A percentile compares a stretch with the other conserved stretches of the same genome.
These are phyloP conservation scores for Alethe diademata DNA, from an alignment of 2,113 vertebrate species.

Conservation along the genomic window DNA sequence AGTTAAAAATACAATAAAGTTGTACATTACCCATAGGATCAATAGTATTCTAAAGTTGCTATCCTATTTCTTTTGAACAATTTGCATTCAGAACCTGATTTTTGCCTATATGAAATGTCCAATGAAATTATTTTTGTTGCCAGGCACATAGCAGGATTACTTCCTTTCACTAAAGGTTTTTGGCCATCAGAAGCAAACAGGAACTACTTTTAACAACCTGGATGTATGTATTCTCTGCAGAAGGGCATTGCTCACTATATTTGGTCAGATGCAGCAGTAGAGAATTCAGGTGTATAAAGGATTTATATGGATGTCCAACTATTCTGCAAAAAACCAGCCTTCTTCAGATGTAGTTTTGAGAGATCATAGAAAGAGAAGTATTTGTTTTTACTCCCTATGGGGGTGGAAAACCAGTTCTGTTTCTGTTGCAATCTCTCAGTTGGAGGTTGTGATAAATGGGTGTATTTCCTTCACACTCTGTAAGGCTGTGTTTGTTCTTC, in stretches of 20 bases:
- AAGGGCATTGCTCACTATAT: fast-evolving
- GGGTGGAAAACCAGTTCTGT: not conserved
- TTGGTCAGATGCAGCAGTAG: not conserved
- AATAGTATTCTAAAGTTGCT: not conserved
- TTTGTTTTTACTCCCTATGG: not conserved
- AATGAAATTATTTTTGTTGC: not conserved
- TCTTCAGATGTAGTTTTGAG: not conserved
- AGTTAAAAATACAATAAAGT: not conserved
- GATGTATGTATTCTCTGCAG: not conserved
- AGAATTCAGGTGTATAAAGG: not conserved
- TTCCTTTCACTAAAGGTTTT: not conserved
- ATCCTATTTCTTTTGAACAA: not conserved
- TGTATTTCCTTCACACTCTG: not conserved
- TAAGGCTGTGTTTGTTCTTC: not conserved
- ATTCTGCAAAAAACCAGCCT: not conserved
- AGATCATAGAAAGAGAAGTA: not conserved
- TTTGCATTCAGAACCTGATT: not conserved
- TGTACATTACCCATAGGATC: not conserved
- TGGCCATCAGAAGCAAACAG: not conserved
- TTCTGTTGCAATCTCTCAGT: not conserved
- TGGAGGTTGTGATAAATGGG: not conserved
- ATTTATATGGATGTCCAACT: not conserved
- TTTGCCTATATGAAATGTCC: not conserved
- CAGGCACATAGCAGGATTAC: not conserved
- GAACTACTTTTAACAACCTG: not conserved